Conservation (phyloP, 2,113 vertebrate species). For the Pristiophorus japonicus region DNA sequence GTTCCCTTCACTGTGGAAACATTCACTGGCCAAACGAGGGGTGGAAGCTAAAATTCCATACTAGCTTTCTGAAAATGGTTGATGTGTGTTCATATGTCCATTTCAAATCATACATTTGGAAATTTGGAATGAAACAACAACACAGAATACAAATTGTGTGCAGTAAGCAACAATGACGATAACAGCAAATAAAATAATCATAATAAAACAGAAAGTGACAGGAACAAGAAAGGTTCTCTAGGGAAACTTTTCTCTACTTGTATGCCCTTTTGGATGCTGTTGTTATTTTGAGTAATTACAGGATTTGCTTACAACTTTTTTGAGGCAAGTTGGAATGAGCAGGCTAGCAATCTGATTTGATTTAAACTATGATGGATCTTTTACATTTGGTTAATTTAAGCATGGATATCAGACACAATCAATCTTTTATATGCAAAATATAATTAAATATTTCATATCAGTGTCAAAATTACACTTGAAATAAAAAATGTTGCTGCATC, state of each 20-base stretch:
- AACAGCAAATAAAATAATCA: neutral
- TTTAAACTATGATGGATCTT: neutral
- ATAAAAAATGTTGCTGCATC: neutral
- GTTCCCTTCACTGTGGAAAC: neutral
- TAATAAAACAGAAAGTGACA: neutral
- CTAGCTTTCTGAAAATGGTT: neutral
- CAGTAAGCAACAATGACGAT: neutral
- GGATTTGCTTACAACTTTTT: neutral
- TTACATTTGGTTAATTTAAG: neutral
- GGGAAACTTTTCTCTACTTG: neutral
- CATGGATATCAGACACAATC: neutral
- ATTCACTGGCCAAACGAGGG: neutral
- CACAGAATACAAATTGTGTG: neutral
- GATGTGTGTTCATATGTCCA: too few relatives aligned
- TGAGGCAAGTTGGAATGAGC: neutral
- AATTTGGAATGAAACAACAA: neutral
- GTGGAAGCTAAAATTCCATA: neutral
- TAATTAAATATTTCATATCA: neutral
- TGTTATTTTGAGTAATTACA: neutral
- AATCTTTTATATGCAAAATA: neutral
- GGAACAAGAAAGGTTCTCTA: neutral
- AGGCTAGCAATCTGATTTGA: neutral
- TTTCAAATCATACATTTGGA: neutral
- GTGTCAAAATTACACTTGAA: neutral
- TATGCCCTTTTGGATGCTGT: neutral